Evolutionary conservation across 2,797 vertebrate genomes (phyloP), one percentile per base, ranked within the genome.

Genomic region (Linurgus olivaceus): DNA sequence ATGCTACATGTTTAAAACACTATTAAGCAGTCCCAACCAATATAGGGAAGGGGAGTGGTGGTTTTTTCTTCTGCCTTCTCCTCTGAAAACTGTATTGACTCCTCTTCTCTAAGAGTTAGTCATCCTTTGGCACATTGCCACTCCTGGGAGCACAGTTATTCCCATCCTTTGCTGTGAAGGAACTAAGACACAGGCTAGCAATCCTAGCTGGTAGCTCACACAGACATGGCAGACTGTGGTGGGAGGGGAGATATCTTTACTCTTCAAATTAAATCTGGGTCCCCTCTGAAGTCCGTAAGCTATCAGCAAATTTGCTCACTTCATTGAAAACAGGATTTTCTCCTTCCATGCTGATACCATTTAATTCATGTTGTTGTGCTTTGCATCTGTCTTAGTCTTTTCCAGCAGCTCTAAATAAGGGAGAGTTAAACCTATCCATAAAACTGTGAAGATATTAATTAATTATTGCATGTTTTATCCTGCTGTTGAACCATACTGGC

Each of bases 391-490:
- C 68, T 89, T 52, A 62, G 20, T 44, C 44, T 82, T 73, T 67
- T 29, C 35, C 45, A 66, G 65, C 50, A 81, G 10, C 25, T 89
- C 61, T 85, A 80, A 91, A 37, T 28, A 71, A 71, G 20, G 29
- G 38, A 61, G 50, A 65, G 79, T 94, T 97, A 94, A 94, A 81
- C 24, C 35, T 37, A 51, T 52, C 86, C 67, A 63, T 92, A 88
- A 96, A 94, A 70, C 47, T 51, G n/a, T 80, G 66, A 81, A 77
- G 52, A n/a, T 94, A 11, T 90, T 97, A 45, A 92, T 96, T 94
- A 94, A 93, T 95, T 96, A 91, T 78, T 92, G 67, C 51, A 59
- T 81, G 67, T 93, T 96, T 96, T 90, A 91, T 20, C 58, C 55
- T 74, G 61, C 63, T 37, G 52, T 88, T 88, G 40, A 90, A 86